phyloP scores from a whole-genome alignment of 2,797 vertebrate species.

The Arrhamphus sclerolepis region DNA sequence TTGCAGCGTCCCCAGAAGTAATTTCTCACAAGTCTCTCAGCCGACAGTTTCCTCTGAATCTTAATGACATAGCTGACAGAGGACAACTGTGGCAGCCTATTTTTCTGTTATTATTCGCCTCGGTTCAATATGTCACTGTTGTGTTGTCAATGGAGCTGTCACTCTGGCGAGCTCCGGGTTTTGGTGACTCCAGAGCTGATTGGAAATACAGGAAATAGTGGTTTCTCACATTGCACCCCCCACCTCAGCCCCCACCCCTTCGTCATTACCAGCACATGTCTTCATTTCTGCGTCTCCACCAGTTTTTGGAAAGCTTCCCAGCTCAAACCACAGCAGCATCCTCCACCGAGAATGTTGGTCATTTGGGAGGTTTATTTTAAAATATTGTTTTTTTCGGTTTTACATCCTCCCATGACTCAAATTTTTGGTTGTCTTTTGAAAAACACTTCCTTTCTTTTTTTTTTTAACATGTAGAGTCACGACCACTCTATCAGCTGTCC shows the following conservation, averaged over 20 bases:
- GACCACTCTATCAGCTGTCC: too few relatives aligned
- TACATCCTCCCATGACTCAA: too few relatives aligned
- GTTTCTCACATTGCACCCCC: slow-evolving; percentile 14
- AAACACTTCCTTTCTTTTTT: too few relatives aligned
- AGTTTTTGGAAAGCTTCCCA: slow-evolving; percentile 56
- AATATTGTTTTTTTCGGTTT: too few relatives aligned
- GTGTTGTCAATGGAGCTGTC: slow-evolving; percentile 64
- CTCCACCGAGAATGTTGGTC: slow-evolving; percentile 10
- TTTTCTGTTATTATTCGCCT: slow-evolving; percentile 56
- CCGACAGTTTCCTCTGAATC: slow-evolving; percentile 49
- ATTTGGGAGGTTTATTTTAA: too few relatives aligned
- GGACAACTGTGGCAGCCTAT: slow-evolving; percentile 40
- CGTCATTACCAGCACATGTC: background rate
- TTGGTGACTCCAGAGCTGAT: slow-evolving; percentile 32
- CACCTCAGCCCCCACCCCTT: background rate
- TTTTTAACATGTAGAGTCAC: too few relatives aligned
- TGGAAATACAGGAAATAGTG: slow-evolving; percentile 62
- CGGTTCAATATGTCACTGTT: slow-evolving; percentile 57
- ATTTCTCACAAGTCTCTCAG: slow-evolving; percentile 52
- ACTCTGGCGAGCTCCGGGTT: slow-evolving; percentile 40
- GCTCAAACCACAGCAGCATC: slow-evolving; percentile 55
- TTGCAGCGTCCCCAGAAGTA: slow-evolving; percentile 37
- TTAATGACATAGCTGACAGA: slow-evolving; percentile 56
- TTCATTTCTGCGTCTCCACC: slow-evolving; percentile 44
- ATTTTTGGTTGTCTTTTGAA: too few relatives aligned